Evolutionary conservation across 2,113 vertebrate genomes (phyloP), one percentile per base, ranked within the genome.

Genomic region (Pseudopodoces humilis): DNA sequence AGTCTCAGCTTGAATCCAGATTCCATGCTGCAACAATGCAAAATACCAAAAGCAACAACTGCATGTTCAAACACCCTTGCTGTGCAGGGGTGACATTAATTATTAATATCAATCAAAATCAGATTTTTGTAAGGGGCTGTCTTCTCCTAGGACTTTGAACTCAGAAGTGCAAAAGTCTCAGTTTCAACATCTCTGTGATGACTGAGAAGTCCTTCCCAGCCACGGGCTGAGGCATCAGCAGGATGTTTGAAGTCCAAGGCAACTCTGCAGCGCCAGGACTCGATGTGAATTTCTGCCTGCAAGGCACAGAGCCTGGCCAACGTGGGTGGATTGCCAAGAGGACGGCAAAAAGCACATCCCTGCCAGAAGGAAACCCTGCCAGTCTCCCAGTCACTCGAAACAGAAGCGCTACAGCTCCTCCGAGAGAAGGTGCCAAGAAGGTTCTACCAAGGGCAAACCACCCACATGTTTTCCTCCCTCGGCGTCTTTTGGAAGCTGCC

Each of bases 311-410:
- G 85, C 90, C 62, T 78, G 90, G 92, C 72, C 28, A 10, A 39
- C 0, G 68, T 88, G 88, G 94, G 92, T 78, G 94, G 94, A 31
- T 46, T 93, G 88, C 86, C 83, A 83, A 83, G 79, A 83, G 64
- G 83, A 95, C 7, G 0, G 94, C 94, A 84, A 96, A 97, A 95
- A 90, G 94, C 91, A 95, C 94, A 94, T 74, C 69, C 76, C 44
- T 55, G 56, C 92, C 95, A 95, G 94, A 70, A 95, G 91, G 88
- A 90, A 95, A 94, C 71, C 76, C 81, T 96, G 92, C 92, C 94
- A 95, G 79, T 60, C 85, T 93, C 84, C 28, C 5, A 74, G 68
- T 22, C 88, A 63, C 90, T 94, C 70, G 67, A 37, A 90, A 86
- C 88, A 96, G 94, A 94, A 95, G 79, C 82, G 76, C 47, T 67